Base-by-base conservation (phyloP, 2,113 vertebrate species). In the Embiotoca jacksoni region DNA sequence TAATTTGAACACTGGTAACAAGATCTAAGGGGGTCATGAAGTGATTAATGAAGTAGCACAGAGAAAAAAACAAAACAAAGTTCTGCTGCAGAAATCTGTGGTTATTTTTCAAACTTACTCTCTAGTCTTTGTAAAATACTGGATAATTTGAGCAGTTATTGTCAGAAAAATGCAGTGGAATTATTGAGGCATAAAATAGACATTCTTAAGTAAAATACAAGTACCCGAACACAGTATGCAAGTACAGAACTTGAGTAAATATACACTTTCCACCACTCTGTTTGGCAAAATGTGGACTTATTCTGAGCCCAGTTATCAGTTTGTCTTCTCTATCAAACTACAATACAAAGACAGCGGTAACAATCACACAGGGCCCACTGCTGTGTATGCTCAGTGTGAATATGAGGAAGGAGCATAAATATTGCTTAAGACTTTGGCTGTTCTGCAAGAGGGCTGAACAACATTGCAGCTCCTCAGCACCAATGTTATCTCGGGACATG, bases 401-500 rank as follows among this genome's bases (percentile, higher is more conserved):
- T 78, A 83, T 76, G 77, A 82, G 71, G 59, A 88, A 84, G 46
- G 54, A 80, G 82, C 87, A 88, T 88, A 85, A 90, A 87, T 90
- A 91, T 84, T 83, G 77, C 83, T 90, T 81, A 83, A 92, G 81
- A 81, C 80, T 74, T 78, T 58, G 39, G 84, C 78, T 81, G 64
- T 56, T 86, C 81, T 81, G 82, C 78, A 70, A 78, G 52, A 72
- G 78, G 75, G 68, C 83, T 57, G 68, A 91, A 83, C 83, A 87
- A 76, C 46, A 77, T 59, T 37, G 67, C 85, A 59, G 78, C 84
- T 88, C 76, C 78, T 86, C 79, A 71, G 83, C 57, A 81, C 85
- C 80, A 88, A 84, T 90, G 91, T 92, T 91, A 93, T 93, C 88
- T 89, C 80, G 75, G 81, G 77, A 85, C 90, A 93, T 90, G 90